Percentiles rank a stretch among this genome's conserved stretches.
Evolutionary conservation across 2,113 vertebrate genomes (phyloP).

Genomic region (Brevimyrus niger): DNA sequence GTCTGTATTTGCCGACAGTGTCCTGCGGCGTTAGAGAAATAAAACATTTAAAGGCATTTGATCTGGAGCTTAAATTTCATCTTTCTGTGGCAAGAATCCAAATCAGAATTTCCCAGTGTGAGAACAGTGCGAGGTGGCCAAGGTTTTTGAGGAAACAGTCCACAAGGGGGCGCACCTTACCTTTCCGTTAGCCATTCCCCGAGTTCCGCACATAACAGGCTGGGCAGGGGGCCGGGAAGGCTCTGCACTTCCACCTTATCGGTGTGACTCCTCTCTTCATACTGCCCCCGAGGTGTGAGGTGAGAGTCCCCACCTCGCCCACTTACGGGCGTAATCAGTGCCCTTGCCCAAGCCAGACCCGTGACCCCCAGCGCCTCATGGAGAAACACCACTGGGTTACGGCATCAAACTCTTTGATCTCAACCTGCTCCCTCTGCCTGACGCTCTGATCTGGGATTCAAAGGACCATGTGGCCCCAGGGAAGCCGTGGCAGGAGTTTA

Average conservation of each 20-base stretch:
- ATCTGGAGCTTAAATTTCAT: background rate
- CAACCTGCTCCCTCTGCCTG: slow-evolving; percentile 19
- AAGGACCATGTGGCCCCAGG: slow-evolving; percentile 26
- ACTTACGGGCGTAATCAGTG: background rate
- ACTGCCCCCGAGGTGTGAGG: background rate
- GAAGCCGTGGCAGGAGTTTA: background rate
- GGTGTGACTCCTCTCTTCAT: background rate
- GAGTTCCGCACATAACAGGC: background rate
- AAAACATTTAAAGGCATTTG: background rate
- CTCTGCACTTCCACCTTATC: background rate
- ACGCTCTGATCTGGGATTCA: slow-evolving; percentile 30
- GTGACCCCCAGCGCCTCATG: background rate
- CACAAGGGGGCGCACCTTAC: background rate
- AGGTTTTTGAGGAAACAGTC: background rate
- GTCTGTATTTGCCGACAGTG: background rate
- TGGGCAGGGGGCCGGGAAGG: background rate
- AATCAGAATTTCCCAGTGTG: background rate
- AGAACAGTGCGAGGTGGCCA: background rate
- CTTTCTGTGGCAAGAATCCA: background rate
- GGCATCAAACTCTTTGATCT: slow-evolving; percentile 30
- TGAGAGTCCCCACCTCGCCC: background rate
- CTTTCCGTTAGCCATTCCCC: background rate
- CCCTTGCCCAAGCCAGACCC: background rate
- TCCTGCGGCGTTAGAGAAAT: background rate
- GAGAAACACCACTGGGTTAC: slow-evolving; percentile 11